phyloP scores from a whole-genome alignment of 2,888 invertebrate species.

The Trachelus iudaicus region DNA sequence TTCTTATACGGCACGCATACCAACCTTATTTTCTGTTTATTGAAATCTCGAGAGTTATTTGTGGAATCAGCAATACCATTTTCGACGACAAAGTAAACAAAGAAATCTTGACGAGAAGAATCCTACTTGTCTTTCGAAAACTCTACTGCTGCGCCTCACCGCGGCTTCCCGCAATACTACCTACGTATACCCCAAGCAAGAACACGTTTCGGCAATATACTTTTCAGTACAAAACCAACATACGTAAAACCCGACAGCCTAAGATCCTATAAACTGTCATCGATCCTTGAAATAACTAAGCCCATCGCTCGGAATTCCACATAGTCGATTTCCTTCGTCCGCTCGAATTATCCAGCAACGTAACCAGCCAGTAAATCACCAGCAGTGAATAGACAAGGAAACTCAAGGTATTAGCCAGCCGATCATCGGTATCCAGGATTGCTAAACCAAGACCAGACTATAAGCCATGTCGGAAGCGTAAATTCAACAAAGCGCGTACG shows the following conservation, averaged over 20 bases:
- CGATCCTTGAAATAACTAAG: not conserved
- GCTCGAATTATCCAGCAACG: not conserved
- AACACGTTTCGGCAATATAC: not conserved
- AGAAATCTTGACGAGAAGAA: not conserved
- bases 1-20: too few relatives aligned
- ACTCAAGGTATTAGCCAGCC: not conserved
- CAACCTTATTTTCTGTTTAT: not conserved
- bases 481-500: slow-evolving; percentile 36
- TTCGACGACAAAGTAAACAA: not conserved
- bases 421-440: not conserved
- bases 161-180: not conserved
- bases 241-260: not conserved
- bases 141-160: not conserved
- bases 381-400: not conserved
- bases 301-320: not conserved
- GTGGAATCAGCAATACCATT: not conserved
- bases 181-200: not conserved
- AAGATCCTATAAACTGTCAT: not conserved
- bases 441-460: not conserved
- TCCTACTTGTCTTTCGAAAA: too few relatives aligned
- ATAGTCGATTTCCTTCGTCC: not conserved
- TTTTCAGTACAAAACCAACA: not conserved
- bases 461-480: slow-evolving; percentile 26
- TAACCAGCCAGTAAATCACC: not conserved
- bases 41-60: not conserved